Evolutionary conservation across 2,888 invertebrate genomes (phyloP).

Genomic region (Synanthedon tipuliformis): DNA sequence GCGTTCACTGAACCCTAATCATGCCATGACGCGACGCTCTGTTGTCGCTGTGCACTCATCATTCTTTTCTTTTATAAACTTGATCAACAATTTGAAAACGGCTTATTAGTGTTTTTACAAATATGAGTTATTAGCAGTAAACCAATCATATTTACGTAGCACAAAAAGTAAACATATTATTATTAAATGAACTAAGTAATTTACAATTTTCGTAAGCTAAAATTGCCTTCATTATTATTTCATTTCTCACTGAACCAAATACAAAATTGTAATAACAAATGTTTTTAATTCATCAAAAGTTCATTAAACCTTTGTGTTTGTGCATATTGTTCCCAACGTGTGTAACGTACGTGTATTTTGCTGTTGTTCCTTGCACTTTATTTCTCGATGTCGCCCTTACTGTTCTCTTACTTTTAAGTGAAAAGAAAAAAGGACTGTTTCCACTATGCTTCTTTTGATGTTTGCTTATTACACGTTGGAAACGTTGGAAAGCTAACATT

Average conservation of each 20-base stretch:
- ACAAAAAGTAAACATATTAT: no score
- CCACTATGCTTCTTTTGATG: background rate
- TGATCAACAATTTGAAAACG: background rate
- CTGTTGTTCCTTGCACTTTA: background rate
- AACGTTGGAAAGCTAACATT: background rate
- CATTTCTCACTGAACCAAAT: no score
- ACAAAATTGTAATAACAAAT: no score
- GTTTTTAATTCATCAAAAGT: no score
- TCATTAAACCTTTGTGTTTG: no score
- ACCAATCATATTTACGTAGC: no score
- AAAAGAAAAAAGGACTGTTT: background rate
- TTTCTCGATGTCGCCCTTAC: background rate
- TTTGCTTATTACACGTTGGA: background rate
- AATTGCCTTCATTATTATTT: no score
- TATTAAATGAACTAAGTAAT: no score
- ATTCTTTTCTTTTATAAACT: slow-evolving; percentile 1
- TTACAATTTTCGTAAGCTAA: no score
- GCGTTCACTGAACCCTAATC: slow-evolving; percentile 12
- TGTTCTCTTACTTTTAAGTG: background rate
- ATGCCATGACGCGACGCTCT: slow-evolving; percentile 5
- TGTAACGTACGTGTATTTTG: background rate
- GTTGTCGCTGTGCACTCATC: slow-evolving; percentile 3
- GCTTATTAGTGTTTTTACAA: slow-evolving; percentile 1
- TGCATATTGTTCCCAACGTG: background rate
- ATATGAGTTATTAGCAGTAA: background rate